These are phyloP conservation scores for Leucopternis melanops DNA, from an alignment of 2,113 vertebrate species.

Conservation along the genomic window DNA sequence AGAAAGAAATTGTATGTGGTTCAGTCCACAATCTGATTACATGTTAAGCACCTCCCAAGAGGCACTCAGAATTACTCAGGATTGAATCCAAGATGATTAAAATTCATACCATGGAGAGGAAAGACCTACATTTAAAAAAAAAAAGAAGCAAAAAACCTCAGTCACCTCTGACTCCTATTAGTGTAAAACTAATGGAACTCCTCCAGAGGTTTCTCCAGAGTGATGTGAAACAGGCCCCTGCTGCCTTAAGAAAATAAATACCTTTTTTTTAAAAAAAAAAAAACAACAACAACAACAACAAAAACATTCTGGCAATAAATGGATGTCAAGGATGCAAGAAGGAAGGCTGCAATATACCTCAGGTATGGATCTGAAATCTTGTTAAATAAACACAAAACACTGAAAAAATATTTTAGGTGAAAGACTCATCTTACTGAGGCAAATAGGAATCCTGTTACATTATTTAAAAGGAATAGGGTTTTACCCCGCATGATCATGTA, in stretches of 20 bases:
- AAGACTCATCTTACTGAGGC: not conserved
- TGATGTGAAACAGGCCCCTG: not conserved
- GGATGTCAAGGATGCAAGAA: not conserved
- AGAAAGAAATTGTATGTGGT: not conserved
- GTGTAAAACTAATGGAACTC: not conserved
- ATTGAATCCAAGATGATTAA: conserved; percentile 4
- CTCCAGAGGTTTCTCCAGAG: not conserved
- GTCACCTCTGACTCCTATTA: not conserved
- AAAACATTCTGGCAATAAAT: not conserved
- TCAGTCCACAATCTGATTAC: conserved; percentile 7
- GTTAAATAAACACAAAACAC: not conserved
- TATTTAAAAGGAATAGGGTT: not conserved
- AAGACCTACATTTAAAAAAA: not conserved
- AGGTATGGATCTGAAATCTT: not conserved
- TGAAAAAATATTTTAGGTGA: not conserved
- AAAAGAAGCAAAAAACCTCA: not conserved
- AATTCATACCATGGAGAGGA: not conserved
- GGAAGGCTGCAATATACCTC: not conserved
- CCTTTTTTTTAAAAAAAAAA: not conserved
- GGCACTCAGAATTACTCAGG: not conserved
- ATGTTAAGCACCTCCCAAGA: not conserved
- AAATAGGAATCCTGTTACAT: not conserved
- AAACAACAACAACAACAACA: not conserved
- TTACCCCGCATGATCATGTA: not conserved
- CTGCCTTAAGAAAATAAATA: not conserved